Evolutionary conservation across 1,140 invertebrate genomes (phyloP).

Genomic region (Sminthurides bifidus): DNA sequence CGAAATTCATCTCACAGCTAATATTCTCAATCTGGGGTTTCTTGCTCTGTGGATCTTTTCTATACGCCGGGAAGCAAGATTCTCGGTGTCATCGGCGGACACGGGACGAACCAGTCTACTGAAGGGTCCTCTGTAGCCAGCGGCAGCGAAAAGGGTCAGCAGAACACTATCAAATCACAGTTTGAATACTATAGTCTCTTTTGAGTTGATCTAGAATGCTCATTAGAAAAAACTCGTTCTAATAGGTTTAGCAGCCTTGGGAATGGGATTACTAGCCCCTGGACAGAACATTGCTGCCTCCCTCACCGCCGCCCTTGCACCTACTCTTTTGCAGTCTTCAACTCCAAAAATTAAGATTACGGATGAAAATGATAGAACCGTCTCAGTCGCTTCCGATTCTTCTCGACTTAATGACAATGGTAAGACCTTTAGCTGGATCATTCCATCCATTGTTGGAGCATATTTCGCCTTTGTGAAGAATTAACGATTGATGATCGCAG

Average conservation of each 20-base stretch:
- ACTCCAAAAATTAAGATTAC: slow-evolving; percentile 41
- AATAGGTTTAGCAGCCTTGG: slow-evolving; percentile 10
- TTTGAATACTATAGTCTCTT: not conserved
- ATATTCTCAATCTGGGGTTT: slow-evolving; percentile 48
- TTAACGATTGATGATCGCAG: no score
- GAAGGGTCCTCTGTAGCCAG: slow-evolving; percentile 19
- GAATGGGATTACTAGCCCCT: slow-evolving; percentile 26
- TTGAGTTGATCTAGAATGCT: not conserved
- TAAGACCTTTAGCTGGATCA: not conserved
- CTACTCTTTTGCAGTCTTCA: slow-evolving; percentile 37
- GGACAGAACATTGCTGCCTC: slow-evolving; percentile 43
- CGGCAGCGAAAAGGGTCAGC: slow-evolving; percentile 32
- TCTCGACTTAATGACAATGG: slow-evolving; percentile 33
- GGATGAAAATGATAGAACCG: slow-evolving; percentile 38
- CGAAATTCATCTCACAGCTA: slow-evolving; percentile 44
- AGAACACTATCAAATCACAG: not conserved
- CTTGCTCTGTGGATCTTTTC: slow-evolving; percentile 44
- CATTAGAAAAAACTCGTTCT: not conserved
- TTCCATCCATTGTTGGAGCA: not conserved
- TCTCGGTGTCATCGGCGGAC: slow-evolving; percentile 22
- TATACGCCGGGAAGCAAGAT: slow-evolving; percentile 41
- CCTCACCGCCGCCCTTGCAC: slow-evolving; percentile 44
- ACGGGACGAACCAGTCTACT: slow-evolving; percentile 15
- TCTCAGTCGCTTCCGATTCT: slow-evolving; percentile 31
- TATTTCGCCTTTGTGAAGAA: no score